A percentile compares a stretch with the other conserved stretches of the same genome.
Conservation (phyloP, 53 echinoderm and acorn worm species). For the Paracentrotus lividus region DNA sequence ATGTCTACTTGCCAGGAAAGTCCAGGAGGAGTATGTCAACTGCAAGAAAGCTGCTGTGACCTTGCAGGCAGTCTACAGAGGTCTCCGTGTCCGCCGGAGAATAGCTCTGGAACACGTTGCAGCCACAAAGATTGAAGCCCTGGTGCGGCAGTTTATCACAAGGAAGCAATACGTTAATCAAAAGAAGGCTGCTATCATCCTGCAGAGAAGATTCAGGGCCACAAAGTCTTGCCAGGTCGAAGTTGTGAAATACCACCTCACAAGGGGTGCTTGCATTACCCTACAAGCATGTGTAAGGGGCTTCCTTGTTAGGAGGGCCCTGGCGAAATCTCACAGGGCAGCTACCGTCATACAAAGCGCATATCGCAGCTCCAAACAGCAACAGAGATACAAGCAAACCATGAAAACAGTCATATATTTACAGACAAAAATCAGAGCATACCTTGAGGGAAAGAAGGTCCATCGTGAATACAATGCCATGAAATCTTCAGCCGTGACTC, state of each 20-base stretch:
- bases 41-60: constrained; percentile 63
- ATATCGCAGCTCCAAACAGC: constrained; percentile 69
- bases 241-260: constrained; percentile 64
- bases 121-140: constrained; percentile 77
- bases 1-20: constrained; percentile 52
- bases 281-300: constrained; percentile 84
- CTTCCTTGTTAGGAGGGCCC: constrained; percentile 59
- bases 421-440: constrained; percentile 74
- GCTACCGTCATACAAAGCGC: constrained; percentile 74
- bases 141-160: constrained; percentile 60
- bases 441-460: constrained; percentile 33
- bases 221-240: constrained; percentile 64
- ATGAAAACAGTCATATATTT: constrained; percentile 52
- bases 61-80: constrained; percentile 76
- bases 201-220: constrained; percentile 82
- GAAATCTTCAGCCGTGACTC: constrained; percentile 73
- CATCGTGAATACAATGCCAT: constrained; percentile 16
- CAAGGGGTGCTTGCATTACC: constrained; percentile 77
- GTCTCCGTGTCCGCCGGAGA: constrained; percentile 44
- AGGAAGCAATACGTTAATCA: constrained; percentile 60
- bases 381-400: constrained; percentile 53
- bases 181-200: constrained; percentile 60
- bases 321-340: constrained; percentile 68
- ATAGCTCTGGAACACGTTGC: constrained; percentile 16
- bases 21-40: constrained; percentile 60